These are phyloP conservation scores for Lucilia sericata DNA, from an alignment of 1,140 invertebrate species.

Conservation along the genomic window DNA sequence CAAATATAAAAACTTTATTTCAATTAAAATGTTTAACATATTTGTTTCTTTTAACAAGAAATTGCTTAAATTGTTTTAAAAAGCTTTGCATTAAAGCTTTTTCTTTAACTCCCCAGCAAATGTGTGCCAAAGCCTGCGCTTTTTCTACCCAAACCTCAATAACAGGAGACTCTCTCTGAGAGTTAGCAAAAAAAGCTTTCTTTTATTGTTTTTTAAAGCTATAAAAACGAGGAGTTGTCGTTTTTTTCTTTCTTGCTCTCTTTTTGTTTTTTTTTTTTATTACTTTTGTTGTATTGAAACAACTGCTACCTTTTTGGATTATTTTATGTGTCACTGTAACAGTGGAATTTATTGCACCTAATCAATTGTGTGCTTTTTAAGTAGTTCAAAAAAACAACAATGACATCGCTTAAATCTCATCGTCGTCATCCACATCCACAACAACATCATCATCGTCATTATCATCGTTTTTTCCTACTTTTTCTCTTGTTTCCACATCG, in stretches of 20 bases:
- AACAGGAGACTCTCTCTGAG: too few relatives aligned
- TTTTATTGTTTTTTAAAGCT: neutral
- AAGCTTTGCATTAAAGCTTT: neutral
- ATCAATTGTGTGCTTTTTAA: conserved; percentile 16
- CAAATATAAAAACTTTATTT: neutral
- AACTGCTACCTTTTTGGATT: neutral
- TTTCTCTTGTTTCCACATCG: too few relatives aligned
- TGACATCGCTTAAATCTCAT: neutral
- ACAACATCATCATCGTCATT: too few relatives aligned
- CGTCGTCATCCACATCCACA: too few relatives aligned
- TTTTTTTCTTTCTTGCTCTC: neutral
- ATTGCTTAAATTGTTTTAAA: neutral
- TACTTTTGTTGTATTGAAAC: neutral
- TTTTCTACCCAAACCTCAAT: neutral
- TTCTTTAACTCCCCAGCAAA: neutral
- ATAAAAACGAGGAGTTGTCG: neutral
- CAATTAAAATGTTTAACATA: too few relatives aligned
- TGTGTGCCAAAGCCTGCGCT: conserved; percentile 25
- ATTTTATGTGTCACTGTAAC: conserved; percentile 48
- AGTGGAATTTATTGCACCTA: conserved; percentile 43
- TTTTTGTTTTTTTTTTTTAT: neutral
- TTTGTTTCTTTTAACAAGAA: too few relatives aligned
- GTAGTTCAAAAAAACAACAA: conserved; percentile 16
- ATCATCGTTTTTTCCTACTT: neutral
- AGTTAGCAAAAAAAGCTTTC: neutral